Evolutionary conservation across 2,113 vertebrate species (phyloP), one percentile per base, ranked within the genome.

Genomic region (Casuarius casuarius): DNA sequence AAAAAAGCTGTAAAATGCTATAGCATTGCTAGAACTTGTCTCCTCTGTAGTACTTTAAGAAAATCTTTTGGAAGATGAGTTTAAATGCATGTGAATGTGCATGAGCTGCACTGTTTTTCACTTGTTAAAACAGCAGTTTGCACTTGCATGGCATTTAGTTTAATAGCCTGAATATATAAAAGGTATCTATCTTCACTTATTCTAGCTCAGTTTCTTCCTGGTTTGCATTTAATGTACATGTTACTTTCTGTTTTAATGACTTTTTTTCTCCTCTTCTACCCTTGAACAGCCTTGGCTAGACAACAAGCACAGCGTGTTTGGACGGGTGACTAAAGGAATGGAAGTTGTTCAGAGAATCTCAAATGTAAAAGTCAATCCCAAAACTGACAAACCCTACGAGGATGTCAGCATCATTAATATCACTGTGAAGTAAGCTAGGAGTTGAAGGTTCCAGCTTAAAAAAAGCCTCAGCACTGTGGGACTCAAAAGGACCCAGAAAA

Each of bases 341-440:
- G 99, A 99, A 98, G 99, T 99, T 13, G 99, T 99, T 59, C 99
- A 99, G 95, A 99, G 99, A 98, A 99, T 99, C 97, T 99, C 99
- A 90, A 99, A 99, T 12, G 97, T 99, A 31, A 99, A 99, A 98
- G 99, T 99, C 46, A 99, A 99, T 95, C 99, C 99, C 86, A 99
- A 99, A 97, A 99, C 99, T 0, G 99, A 99, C 97, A 99, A 99
- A 89, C 99, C 99, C 4, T 99, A 99, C 31, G 99, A 99, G 93
- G 99, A 99, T 96, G 98, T 99, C 98, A 99, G 99, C 97, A 99
- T 99, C 91, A 99, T 99, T 97, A 99, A 99, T 97, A 99, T 99
- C 97, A 99, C 99, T 81, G 97, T 99, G 67, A 99, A 99, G 92
- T 99, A 98, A 98, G 80, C 22, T 5, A 76, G 49, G 26, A 46